These are phyloP conservation scores for Amphiduros pacificus DNA, from an alignment of 2,888 invertebrate genomes.

Conservation along the genomic window DNA sequence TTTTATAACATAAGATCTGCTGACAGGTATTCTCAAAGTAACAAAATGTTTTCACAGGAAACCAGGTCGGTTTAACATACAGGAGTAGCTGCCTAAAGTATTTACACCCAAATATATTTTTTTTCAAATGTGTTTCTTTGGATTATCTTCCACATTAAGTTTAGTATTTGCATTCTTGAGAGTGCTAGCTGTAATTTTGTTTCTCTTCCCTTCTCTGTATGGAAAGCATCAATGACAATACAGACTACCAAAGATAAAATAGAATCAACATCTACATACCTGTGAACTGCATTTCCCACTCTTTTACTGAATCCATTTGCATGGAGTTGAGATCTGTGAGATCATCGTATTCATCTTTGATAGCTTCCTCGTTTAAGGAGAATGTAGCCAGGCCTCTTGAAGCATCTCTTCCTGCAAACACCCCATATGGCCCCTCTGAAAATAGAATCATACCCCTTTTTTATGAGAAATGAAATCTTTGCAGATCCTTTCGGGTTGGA, in stretches of 20 bases:
- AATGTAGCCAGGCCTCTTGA: slow-evolving; percentile 94
- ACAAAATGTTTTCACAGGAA: too few species aligned
- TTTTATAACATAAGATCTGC: too few species aligned
- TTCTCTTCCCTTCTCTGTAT: background rate
- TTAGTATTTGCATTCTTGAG: background rate
- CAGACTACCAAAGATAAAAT: background rate
- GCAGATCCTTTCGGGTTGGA: too few species aligned
- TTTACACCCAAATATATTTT: too few species aligned
- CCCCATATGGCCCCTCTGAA: slow-evolving; percentile 88
- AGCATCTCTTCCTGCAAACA: slow-evolving; percentile 93
- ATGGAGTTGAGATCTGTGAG: slow-evolving; percentile 87
- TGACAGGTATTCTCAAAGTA: too few species aligned
- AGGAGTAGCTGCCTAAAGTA: too few species aligned
- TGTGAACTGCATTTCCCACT: slow-evolving; percentile 97
- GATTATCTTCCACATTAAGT: background rate
- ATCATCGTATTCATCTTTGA: slow-evolving; percentile 89
- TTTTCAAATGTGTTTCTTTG: background rate
- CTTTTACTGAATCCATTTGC: slow-evolving; percentile 93
- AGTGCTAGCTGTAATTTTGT: background rate
- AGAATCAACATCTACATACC: slow-evolving; percentile 64
- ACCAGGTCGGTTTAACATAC: too few species aligned
- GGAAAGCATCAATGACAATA: background rate
- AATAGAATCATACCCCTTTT: too few species aligned
- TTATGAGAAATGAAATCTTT: too few species aligned
- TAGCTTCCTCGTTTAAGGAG: slow-evolving; percentile 71